Base-by-base conservation (phyloP, 2,113 vertebrate genomes). In the Holacanthus passer region DNA sequence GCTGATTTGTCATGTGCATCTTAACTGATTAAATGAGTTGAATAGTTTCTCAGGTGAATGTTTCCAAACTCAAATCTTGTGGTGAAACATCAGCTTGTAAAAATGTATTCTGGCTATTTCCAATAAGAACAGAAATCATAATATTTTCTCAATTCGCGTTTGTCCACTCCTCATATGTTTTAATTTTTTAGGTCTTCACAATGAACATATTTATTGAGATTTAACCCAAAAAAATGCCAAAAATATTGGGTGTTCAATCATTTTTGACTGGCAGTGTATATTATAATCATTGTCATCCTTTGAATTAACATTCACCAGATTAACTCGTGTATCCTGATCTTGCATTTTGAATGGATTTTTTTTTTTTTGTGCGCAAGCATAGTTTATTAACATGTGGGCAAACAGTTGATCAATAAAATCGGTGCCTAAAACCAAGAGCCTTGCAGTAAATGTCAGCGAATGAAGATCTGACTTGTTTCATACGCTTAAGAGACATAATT, bases 401-500 rank as follows among this genome's bases (percentile, higher is more conserved):
- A 80, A 75, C 59, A 70, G 56, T 65, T 85, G 43, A 88, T 83
- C 29, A 60, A 59, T 82, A 75, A 83, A 82, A 79, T 68, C 56
- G 70, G 85, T 93, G 89, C 91, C 89, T 91, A 84, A 91, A 90
- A 88, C 89, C 82, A 85, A 75, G 52, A 89, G 89, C 87, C 88
- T 91, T 91, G 85, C 76, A 62, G 66, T 82, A 37, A 77, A 83
- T 77, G 52, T 81, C 70, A 75, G 43, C 29, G 5, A 66, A 53
- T 39, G 65, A 81, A 31, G 58, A 73, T 67, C 32, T 35, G 67
- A 79, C 31, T 35, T 17, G 43, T 87, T 87, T 90, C 70, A 77
- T 74, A 81, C 39, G 64, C 55, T 52, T 69, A 71, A 73, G 66
- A 65, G 47, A 77, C 35, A 73, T 60, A 31, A 64, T 78, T 50